phyloP scores from a whole-genome alignment of 2,113 vertebrate species.

The Ranitomeya imitator region DNA sequence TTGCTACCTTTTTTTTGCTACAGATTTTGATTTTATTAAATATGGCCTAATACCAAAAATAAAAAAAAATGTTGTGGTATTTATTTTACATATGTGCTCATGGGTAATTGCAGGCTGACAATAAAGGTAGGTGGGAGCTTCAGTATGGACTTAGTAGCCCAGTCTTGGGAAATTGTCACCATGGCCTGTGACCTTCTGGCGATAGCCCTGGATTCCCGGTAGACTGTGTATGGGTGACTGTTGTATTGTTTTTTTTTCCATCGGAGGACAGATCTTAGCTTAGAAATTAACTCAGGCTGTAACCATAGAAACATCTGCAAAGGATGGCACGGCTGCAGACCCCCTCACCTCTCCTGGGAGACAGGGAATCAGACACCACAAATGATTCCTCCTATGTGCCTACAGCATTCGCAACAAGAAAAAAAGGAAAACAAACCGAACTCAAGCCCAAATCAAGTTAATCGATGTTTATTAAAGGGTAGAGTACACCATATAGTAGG shows the following conservation, averaged over 20 bases:
- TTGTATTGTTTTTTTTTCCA: conserved; percentile 43
- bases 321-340: conserved; percentile 61
- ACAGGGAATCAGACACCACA: conserved; percentile 47
- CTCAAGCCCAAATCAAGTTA: no score
- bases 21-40: not conserved
- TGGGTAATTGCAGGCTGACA: not conserved
- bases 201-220: not conserved
- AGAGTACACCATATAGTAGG: no score
- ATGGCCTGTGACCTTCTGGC: conserved; percentile 31
- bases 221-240: conserved; percentile 50
- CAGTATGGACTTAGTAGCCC: not conserved
- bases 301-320: conserved; percentile 66
- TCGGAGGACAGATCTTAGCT: conserved; percentile 54
- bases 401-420: conserved; percentile 46
- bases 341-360: conserved; percentile 60
- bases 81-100: not conserved
- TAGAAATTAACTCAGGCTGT: conserved; percentile 61
- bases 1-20: not conserved
- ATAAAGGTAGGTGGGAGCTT: not conserved
- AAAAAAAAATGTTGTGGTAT: not conserved
- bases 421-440: no score
- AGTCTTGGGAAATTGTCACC: conserved; percentile 1
- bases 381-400: conserved; percentile 48
- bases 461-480: no score
- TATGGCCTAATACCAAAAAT: not conserved